Evolutionary conservation across 2,797 vertebrate species (phyloP).

Genomic region (Synanceia verrucosa): DNA sequence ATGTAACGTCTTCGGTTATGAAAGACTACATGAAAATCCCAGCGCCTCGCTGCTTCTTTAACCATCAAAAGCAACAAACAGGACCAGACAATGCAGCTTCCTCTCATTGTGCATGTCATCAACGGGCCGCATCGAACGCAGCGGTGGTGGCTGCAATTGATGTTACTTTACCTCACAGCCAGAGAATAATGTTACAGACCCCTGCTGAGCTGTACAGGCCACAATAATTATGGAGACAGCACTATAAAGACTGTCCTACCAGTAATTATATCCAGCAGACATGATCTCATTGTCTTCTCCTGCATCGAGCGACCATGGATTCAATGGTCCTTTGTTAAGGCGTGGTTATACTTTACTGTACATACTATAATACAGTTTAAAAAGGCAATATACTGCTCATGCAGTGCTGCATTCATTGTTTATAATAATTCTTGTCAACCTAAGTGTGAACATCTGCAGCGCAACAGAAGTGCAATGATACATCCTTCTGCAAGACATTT

Average conservation of each 20-base stretch:
- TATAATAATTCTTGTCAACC: neutral
- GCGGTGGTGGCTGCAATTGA: constrained; percentile 34
- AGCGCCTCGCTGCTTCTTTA: neutral
- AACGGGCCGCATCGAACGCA: constrained; percentile 30
- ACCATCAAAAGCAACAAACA: constrained; percentile 32
- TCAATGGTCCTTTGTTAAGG: constrained; percentile 38
- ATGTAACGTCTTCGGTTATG: constrained; percentile 14
- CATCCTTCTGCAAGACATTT: neutral
- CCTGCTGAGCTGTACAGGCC: constrained; percentile 52
- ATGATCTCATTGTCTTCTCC: constrained; percentile 68
- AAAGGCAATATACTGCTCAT: neutral
- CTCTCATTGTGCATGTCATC: constrained; percentile 24
- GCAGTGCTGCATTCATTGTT: neutral
- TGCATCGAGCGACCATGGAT: too few relatives aligned
- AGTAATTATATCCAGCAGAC: constrained; percentile 76
- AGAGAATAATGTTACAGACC: constrained; percentile 59
- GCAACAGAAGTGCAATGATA: neutral
- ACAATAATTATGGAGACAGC: constrained; percentile 62
- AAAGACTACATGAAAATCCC: constrained; percentile 12
- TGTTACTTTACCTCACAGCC: constrained; percentile 62
- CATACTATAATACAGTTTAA: neutral
- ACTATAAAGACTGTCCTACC: constrained; percentile 54
- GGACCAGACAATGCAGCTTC: constrained; percentile 22
- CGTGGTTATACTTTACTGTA: neutral
- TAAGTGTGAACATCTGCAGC: neutral